These are phyloP conservation scores for Chrysemys picta DNA, from an alignment of 2,113 vertebrate species.

Conservation along the genomic window DNA sequence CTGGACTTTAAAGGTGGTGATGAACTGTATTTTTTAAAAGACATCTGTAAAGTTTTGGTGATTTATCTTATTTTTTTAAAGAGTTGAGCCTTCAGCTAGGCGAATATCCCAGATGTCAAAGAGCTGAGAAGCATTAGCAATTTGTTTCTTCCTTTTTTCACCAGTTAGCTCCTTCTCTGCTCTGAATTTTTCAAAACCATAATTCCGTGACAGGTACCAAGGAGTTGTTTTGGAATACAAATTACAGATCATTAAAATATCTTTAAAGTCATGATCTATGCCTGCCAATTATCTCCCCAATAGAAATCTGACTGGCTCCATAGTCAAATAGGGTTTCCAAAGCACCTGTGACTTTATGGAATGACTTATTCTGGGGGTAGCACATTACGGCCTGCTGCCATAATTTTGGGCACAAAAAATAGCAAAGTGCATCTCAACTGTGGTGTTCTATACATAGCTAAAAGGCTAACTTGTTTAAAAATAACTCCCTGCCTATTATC, in stretches of 20 bases:
- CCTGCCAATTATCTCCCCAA: background rate
- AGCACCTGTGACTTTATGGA: background rate
- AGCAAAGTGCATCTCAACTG: background rate
- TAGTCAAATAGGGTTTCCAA: background rate
- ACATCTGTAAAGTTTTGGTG: background rate
- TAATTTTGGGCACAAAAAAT: background rate
- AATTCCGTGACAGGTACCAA: background rate
- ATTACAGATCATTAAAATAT: background rate
- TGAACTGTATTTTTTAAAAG: background rate
- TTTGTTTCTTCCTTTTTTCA: background rate
- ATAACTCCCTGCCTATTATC: background rate
- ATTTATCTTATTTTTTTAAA: background rate
- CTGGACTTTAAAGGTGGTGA: background rate
- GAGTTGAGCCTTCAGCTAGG: background rate
- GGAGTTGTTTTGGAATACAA: background rate
- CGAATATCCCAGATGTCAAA: background rate
- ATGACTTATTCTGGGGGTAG: background rate
- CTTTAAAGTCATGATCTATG: background rate
- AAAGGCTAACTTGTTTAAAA: slow-evolving; percentile 15
- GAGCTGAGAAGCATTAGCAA: background rate
- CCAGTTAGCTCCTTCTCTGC: background rate
- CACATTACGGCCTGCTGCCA: background rate
- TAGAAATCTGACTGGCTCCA: background rate
- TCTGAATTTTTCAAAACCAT: slow-evolving; percentile 1
- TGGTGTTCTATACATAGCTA: background rate